Base-by-base conservation (phyloP, 2,797 vertebrate genomes). In the Tamandua tetradactyla region DNA sequence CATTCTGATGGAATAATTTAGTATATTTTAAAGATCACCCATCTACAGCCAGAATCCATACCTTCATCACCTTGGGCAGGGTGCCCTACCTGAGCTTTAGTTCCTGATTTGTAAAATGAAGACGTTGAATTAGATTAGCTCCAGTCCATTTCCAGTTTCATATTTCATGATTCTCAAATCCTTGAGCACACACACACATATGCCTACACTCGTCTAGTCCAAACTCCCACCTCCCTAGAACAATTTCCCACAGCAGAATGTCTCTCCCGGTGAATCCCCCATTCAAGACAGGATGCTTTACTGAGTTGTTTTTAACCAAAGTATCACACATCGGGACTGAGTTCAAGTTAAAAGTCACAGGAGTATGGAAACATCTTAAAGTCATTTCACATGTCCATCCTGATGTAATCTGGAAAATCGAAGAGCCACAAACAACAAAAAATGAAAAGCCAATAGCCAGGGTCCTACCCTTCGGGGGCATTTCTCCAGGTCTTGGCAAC, bases 381-480 rank as follows among this genome's bases (percentile, higher is more conserved):
- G 82, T 30, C 59, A 44, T 93, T 95, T 98, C 98, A 99, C 98
- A 99, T 99, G 95, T 99, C 99, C 99, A 99, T 99, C 97, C 99
- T 97, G 98, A 99, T 99, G 98, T 99, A 97, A 99, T 99, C 98
- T 99, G 99, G 98, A 99, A 99, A 94, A 99, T 99, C 47, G 99
- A 99, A 99, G 83, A 17, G 94, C 99, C 99, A 97, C 98, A 99
- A 32, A 99, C 99, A 11, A 99, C 98, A 61, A 99, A 30, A 99
- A 95, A 99, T 97, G 97, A 99, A 99, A 94, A 99, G 98, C 99
- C n/a, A 99, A 98, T 76, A 99, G 98, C 98, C 98, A 99, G 0
- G 98, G 98, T 25, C 98, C 98, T 5, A 99, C 0, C 99, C 99
- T 7, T 99, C 99, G 0, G 44, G 87, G 25, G 98, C 4, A 52